phyloP scores from a whole-genome alignment of 2,797 vertebrate species.

The Halcyon badia region DNA sequence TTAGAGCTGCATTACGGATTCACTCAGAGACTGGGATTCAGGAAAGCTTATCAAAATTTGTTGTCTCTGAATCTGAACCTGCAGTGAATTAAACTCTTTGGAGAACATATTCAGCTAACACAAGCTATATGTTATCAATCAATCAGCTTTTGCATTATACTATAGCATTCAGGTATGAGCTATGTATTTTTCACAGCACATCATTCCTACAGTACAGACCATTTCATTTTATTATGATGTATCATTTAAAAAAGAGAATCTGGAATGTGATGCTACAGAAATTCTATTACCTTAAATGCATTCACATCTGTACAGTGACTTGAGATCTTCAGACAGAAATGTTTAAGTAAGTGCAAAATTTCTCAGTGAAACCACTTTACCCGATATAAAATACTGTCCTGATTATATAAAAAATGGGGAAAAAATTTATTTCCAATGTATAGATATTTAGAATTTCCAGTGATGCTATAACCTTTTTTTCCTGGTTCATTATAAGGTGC shows the following conservation, averaged over 20 bases:
- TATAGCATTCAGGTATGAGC: not conserved
- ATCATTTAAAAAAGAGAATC: constrained; percentile 28
- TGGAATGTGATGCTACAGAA: not conserved
- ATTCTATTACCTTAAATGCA: not conserved
- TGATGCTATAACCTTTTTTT: not conserved
- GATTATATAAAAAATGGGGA: not conserved
- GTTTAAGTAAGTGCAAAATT: not conserved
- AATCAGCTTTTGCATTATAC: not conserved
- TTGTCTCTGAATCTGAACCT: not conserved
- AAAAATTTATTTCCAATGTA: not conserved
- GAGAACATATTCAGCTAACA: not conserved
- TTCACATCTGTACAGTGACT: not conserved
- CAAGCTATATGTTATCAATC: not conserved
- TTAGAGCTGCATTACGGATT: not conserved
- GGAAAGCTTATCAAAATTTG: not conserved
- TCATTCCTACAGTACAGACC: not conserved
- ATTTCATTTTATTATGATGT: constrained; percentile 28
- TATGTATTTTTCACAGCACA: not conserved
- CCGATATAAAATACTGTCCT: not conserved
- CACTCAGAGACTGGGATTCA: not conserved
- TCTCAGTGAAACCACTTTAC: not conserved
- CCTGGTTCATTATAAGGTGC: fast-evolving
- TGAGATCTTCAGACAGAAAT: not conserved
- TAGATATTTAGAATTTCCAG: not conserved
- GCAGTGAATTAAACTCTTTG: not conserved